Base-by-base conservation (phyloP, 2,797 vertebrate genomes). In the Glossophaga mutica region DNA sequence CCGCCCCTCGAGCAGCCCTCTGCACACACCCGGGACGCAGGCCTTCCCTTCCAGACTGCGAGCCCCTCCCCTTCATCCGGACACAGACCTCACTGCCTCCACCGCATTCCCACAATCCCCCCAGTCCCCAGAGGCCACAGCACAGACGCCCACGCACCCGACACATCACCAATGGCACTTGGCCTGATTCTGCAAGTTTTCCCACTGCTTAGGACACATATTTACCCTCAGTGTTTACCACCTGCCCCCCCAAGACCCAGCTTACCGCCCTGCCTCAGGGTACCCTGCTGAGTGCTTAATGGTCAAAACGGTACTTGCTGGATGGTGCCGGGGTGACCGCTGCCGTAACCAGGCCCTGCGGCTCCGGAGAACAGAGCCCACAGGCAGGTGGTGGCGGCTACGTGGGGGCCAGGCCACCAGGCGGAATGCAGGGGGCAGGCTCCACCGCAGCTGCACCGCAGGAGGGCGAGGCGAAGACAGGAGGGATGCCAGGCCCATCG, bases 101-200 rank as follows among this genome's bases (percentile, higher is more conserved):
- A 12, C 32, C 9, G 16, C 50, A 44, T 7, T 29, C 37, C 76
- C 21, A 5, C 5, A 48, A 50, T 44, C 26, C 74, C 71, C 78
- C 55, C 14, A 42, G 5, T 37, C 42, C 39, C 39, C 18, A 11
- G 70, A 18, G 42, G 34, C 57, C 19, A 0, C 0, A 6, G 39
- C n/a, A 24, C 32, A 48, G 14, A 12, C 6, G 3, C n/a, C 10
- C 46, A 2, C 0, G 12, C 3, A 11, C 9, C 22, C 1, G 0
- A 9, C 19, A 5, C 4, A 5, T 24, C 34, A 39, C 14, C 0
- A 2, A 12, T 2, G 6, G 65, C 22, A 14, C 65, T 65, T 3
- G 7, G 19, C 55, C 81, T 10, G 39, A 70, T 32, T 42, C 68
- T 10, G 32, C 1, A 3, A 42, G 39, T 48, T 14, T 8, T 2